phyloP scores from a whole-genome alignment of 2,113 vertebrate genomes.

The Neomonachus schauinslandi region DNA sequence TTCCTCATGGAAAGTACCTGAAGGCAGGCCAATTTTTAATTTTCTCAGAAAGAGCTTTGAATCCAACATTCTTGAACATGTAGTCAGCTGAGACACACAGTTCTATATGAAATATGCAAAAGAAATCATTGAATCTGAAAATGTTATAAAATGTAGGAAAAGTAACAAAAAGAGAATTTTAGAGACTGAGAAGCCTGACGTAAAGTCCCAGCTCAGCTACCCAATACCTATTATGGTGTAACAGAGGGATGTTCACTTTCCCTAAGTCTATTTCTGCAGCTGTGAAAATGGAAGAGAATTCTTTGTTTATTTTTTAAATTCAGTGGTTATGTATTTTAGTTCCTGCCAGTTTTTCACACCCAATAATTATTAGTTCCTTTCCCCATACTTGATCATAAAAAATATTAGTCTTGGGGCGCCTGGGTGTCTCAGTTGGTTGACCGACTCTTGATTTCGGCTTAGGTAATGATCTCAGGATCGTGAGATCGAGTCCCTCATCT shows the following conservation, averaged over 20 bases:
- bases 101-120: not conserved
- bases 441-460: not conserved
- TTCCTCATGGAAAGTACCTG: not conserved
- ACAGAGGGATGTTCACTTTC: not conserved
- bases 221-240: not conserved
- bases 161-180: conserved; percentile 10
- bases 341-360: not conserved
- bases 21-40: not conserved
- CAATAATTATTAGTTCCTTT: conserved; percentile 37
- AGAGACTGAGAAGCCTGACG: not conserved
- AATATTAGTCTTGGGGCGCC: not conserved
- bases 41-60: conserved; percentile 37
- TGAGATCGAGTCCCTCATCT: not conserved
- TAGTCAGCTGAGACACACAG: not conserved
- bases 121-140: not conserved
- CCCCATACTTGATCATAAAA: not conserved
- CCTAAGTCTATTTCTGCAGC: not conserved
- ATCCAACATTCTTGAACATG: conserved; percentile 13
- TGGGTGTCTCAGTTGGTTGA: not conserved
- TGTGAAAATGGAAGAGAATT: conserved; percentile 9
- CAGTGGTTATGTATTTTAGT: not conserved
- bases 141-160: not conserved
- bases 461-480: not conserved
- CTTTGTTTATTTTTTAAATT: conserved; percentile 37
- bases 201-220: not conserved